Percentiles rank a stretch among this genome's conserved stretches.
These are phyloP conservation scores for Hormiphora californensis DNA, from an alignment of 37 sponge, comb jelly and placozoan genomes.

Conservation along the genomic window DNA sequence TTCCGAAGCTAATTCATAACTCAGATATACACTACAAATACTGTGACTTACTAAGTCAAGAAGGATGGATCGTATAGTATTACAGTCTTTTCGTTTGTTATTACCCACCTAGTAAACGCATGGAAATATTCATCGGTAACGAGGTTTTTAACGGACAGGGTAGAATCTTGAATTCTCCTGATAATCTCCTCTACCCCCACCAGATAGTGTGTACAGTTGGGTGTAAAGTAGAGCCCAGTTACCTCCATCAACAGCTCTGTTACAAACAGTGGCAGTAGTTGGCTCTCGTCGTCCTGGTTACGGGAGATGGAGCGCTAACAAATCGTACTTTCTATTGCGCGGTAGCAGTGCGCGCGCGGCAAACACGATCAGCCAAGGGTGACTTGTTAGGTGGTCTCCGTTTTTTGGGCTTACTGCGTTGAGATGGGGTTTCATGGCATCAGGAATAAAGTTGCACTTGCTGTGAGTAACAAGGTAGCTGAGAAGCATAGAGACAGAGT, in stretches of 20 bases:
- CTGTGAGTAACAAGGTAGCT: constrained; percentile 57
- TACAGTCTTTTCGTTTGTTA: not conserved
- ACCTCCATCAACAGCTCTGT: constrained; percentile 68
- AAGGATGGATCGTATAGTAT: not conserved
- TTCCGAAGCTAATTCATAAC: no score
- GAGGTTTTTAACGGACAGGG: constrained; percentile 75
- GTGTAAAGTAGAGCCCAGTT: constrained; percentile 70
- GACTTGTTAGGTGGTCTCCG: no score
- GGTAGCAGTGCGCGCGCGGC: no score
- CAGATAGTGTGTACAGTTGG: constrained; percentile 62
- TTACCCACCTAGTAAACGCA: constrained; percentile 77
- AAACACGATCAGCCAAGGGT: no score
- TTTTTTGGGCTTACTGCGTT: not conserved
- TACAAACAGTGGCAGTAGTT: constrained; percentile 65
- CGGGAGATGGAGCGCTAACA: not conserved
- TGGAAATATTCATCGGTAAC: constrained; percentile 74
- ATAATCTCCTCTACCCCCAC: constrained; percentile 62
- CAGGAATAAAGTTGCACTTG: constrained; percentile 53
- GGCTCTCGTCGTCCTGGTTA: constrained; percentile 54
- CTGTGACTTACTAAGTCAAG: no score
- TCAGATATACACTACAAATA: no score
- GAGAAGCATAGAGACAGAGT: constrained; percentile 64
- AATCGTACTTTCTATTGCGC: no score
- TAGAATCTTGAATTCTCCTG: constrained; percentile 69
- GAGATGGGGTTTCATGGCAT: constrained; percentile 42